These are phyloP conservation scores for Coremacera marginata DNA, from an alignment of 2,888 invertebrate species.

Conservation along the genomic window DNA sequence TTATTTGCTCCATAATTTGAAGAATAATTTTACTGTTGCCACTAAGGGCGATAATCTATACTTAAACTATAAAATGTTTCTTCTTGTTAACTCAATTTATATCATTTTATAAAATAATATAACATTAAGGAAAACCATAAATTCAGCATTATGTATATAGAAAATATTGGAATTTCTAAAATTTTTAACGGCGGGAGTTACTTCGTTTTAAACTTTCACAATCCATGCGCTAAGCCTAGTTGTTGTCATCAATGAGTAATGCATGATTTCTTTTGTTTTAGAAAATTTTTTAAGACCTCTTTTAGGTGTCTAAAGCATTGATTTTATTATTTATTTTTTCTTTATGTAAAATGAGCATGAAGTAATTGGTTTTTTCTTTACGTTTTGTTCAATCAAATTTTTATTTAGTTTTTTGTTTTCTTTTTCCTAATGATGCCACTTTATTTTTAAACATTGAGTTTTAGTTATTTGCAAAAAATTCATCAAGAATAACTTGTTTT, in stretches of 20 bases:
- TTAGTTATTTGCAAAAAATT: conserved; percentile 17
- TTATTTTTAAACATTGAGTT: not conserved
- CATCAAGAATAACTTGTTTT: conserved; percentile 19
- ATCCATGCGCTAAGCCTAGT: no score
- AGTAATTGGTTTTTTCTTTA: not conserved
- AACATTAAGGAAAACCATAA: no score
- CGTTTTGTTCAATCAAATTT: not conserved
- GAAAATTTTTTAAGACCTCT: not conserved
- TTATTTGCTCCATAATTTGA: no score
- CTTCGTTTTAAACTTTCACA: conserved; percentile 44
- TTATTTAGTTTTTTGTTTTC: conserved; percentile 25
- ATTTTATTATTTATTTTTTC: not conserved
- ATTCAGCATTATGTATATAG: no score
- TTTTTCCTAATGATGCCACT: not conserved
- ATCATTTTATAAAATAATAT: no score
- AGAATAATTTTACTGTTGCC: no score
- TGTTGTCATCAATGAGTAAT: conserved; percentile 17
- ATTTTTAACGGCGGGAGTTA: conserved; percentile 62
- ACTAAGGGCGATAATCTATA: no score
- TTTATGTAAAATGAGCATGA: not conserved
- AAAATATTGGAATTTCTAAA: conserved; percentile 10
- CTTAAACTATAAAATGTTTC: no score
- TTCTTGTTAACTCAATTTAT: no score
- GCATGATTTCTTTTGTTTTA: not conserved
- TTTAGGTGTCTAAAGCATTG: not conserved